A percentile compares a stretch with the other conserved stretches of the same genome.
These are phyloP conservation scores for Cyclophora albipunctata DNA, from an alignment of 2,888 invertebrate genomes.

Conservation along the genomic window DNA sequence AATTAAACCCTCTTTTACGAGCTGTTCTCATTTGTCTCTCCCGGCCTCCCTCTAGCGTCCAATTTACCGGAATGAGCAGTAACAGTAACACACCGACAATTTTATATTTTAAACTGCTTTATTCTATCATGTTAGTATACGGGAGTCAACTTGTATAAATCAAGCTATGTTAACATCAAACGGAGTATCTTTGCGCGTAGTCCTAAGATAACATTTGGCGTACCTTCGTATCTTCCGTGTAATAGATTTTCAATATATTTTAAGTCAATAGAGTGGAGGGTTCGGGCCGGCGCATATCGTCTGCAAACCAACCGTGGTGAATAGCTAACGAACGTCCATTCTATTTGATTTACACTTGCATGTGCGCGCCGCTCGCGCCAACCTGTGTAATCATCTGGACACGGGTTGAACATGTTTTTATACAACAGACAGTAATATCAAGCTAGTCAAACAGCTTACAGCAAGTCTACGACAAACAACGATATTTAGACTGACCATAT, in stretches of 20 bases:
- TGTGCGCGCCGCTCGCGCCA: background rate
- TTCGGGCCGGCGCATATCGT: background rate
- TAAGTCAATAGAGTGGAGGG: too few species aligned
- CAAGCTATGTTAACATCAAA: conserved; percentile 2
- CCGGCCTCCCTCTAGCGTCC: conserved; percentile 27
- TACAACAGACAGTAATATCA: background rate
- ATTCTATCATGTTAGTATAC: conserved; percentile 15
- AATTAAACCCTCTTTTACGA: conserved; percentile 48
- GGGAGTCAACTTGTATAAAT: conserved; percentile 2
- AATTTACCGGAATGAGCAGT: conserved; percentile 33
- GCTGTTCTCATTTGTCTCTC: conserved; percentile 37
- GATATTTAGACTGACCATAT: too few species aligned
- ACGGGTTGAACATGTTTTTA: background rate
- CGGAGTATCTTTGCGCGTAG: conserved; percentile 1
- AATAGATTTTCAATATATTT: too few species aligned
- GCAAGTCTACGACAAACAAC: too few species aligned
- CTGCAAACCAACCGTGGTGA: conserved; percentile 2
- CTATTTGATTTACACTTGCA: conserved; percentile 7
- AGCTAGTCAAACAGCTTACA: too few species aligned
- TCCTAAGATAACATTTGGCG: conserved; percentile 3
- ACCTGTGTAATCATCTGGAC: conserved; percentile 4
- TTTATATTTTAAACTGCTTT: conserved; percentile 22
- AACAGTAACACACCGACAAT: conserved; percentile 18
- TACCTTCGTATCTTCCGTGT: too few species aligned
- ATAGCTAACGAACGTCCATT: conserved; percentile 12